phyloP scores from a whole-genome alignment of 2,113 vertebrate species.

The Bettongia penicillata region DNA sequence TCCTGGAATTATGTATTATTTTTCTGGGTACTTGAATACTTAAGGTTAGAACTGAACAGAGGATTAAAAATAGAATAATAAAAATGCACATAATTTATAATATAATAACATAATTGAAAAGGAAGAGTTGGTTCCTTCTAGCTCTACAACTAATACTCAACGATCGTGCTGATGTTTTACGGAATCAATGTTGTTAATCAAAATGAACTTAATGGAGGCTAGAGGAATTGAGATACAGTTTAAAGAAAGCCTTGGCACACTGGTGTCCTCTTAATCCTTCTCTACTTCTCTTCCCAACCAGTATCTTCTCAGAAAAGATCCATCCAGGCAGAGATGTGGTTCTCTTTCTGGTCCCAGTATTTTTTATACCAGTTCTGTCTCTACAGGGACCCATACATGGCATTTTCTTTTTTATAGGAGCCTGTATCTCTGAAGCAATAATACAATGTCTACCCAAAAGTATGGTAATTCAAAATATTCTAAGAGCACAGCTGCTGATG shows the following conservation, averaged over 20 bases:
- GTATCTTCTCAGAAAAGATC: slow-evolving; percentile 12
- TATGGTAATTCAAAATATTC: slow-evolving; percentile 68
- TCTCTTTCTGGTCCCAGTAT: not conserved
- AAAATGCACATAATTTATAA: slow-evolving; percentile 21
- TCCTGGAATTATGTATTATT: not conserved
- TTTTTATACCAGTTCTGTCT: slow-evolving; percentile 38
- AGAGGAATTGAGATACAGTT: slow-evolving; percentile 32
- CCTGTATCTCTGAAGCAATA: slow-evolving; percentile 55
- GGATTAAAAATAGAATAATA: slow-evolving; percentile 42
- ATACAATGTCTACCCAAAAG: slow-evolving; percentile 57
- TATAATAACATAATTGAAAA: not conserved
- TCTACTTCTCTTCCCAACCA: slow-evolving; percentile 34
- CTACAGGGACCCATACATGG: slow-evolving; percentile 4
- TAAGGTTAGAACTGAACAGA: not conserved
- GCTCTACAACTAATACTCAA: not conserved
- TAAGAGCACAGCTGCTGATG: slow-evolving; percentile 72
- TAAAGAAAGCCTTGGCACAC: slow-evolving; percentile 28
- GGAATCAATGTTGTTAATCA: not conserved
- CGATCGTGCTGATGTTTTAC: not conserved
- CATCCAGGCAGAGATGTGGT: not conserved
- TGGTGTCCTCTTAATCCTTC: slow-evolving; percentile 21
- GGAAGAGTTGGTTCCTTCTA: not conserved
- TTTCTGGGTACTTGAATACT: not conserved
- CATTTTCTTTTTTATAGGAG: slow-evolving; percentile 47
- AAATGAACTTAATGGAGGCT: not conserved